phyloP scores from a whole-genome alignment of 2,888 invertebrate genomes.

The Buathra laborator region DNA sequence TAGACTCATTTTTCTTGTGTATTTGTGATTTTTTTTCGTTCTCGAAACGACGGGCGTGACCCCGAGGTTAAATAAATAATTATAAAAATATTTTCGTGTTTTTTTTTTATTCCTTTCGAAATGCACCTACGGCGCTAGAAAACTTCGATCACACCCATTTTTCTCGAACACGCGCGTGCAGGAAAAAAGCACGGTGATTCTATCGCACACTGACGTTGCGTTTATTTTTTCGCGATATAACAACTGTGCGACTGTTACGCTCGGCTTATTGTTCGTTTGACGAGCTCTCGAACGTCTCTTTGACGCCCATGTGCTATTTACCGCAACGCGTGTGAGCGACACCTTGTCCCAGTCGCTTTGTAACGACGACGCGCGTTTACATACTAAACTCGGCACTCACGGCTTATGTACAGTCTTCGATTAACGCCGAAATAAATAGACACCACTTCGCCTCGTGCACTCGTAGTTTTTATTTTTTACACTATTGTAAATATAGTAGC shows the following conservation, averaged over 20 bases:
- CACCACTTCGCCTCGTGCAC: not conserved
- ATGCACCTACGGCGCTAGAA: not conserved
- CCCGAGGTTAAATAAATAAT: not conserved
- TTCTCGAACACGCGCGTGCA: not conserved
- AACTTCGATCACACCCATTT: conserved; percentile 57
- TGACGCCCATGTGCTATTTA: conserved; percentile 63
- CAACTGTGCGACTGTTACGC: conserved; percentile 26
- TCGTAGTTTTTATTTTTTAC: not conserved
- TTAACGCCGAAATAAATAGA: conserved; percentile 28
- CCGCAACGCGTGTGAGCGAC: conserved; percentile 17
- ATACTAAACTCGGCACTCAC: conserved; percentile 1
- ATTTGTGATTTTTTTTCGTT: conserved; percentile 27
- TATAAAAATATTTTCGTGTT: not conserved
- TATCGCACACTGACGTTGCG: not conserved
- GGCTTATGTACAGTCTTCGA: conserved; percentile 12
- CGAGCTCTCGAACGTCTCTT: conserved; percentile 47
- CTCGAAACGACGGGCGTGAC: not conserved
- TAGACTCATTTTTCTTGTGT: conserved; percentile 80
- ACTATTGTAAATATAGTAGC: not conserved
- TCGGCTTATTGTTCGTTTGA: conserved; percentile 26
- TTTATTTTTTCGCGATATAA: not conserved
- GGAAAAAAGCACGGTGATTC: not conserved
- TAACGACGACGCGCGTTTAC: not conserved
- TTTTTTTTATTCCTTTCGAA: not conserved
- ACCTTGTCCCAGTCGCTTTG: not conserved